These are phyloP conservation scores for Triplophysa rosa DNA, from an alignment of 2,113 vertebrate genomes.

Conservation along the genomic window DNA sequence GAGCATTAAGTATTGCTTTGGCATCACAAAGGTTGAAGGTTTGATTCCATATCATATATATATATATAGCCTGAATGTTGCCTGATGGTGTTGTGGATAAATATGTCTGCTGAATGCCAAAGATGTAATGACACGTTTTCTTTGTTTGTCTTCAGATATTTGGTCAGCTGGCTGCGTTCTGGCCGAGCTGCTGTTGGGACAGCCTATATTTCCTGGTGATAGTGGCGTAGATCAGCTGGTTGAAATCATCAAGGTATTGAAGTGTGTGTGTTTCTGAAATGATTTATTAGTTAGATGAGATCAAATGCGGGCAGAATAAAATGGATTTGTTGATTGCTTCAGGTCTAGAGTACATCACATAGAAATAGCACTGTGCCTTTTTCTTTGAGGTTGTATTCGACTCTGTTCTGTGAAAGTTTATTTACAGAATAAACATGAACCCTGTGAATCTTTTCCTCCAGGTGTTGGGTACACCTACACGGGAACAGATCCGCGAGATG, in stretches of 20 bases:
- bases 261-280: neutral
- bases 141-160: constrained; percentile 70
- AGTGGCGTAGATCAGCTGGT: constrained; percentile 90
- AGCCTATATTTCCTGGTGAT: constrained; percentile 89
- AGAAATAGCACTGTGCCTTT: no score
- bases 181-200: constrained; percentile 86
- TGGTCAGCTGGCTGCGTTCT: constrained; percentile 89
- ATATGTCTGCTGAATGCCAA: no score
- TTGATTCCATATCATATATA: no score
- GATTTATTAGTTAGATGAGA: neutral
- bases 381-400: neutral
- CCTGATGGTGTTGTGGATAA: no score
- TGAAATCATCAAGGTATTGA: constrained; percentile 85
- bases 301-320: neutral
- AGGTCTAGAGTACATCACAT: no score
- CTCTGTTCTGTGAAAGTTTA: no score
- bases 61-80: no score
- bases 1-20: neutral
- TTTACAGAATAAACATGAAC: neutral
- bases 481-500: constrained; percentile 99
- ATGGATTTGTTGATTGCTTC: neutral
- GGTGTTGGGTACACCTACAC: constrained; percentile 97
- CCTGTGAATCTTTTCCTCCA: constrained; percentile 56
- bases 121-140: no score
- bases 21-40: no score